phyloP scores from a whole-genome alignment of 2,797 vertebrate species.

The Moxostoma hubbsi region DNA sequence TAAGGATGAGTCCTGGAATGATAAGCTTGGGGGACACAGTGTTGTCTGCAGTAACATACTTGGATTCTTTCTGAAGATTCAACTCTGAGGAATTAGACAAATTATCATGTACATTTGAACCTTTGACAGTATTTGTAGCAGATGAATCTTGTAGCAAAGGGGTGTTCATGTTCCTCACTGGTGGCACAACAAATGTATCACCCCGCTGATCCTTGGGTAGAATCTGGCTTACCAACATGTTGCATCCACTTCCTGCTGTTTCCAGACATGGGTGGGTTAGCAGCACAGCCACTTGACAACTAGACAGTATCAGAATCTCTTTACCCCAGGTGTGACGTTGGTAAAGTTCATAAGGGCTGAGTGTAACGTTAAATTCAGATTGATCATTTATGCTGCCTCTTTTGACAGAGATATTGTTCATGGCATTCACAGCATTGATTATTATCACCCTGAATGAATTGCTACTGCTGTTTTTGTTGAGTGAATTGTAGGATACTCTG shows the following conservation, averaged over 20 bases:
- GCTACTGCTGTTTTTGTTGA: too few relatives aligned
- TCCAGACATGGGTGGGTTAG: constrained; percentile 68
- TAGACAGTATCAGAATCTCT: fast-evolving
- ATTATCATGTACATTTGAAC: too few relatives aligned
- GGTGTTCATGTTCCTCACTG: fast-evolving
- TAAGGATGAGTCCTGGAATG: constrained; percentile 61
- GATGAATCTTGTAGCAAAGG: constrained; percentile 51
- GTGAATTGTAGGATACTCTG: constrained; percentile 6
- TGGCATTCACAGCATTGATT: constrained; percentile 3
- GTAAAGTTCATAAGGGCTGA: neutral
- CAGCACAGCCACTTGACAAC: constrained; percentile 52
- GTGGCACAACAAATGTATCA: constrained; percentile 62
- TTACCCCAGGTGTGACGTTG: constrained; percentile 37
- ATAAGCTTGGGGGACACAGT: constrained; percentile 58
- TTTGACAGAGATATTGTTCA: neutral
- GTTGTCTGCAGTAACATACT: fast-evolving
- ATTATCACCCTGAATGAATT: constrained; percentile 67
- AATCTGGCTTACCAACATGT: constrained; percentile 63
- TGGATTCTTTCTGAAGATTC: neutral
- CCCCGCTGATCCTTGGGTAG: neutral
- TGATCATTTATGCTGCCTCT: neutral
- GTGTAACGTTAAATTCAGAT: neutral
- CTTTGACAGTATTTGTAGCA: neutral
- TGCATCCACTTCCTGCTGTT: constrained; percentile 61
- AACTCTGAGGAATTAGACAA: neutral